Evolutionary conservation across 2,113 vertebrate genomes (phyloP).

Genomic region (Proterorhinus semilunaris): DNA sequence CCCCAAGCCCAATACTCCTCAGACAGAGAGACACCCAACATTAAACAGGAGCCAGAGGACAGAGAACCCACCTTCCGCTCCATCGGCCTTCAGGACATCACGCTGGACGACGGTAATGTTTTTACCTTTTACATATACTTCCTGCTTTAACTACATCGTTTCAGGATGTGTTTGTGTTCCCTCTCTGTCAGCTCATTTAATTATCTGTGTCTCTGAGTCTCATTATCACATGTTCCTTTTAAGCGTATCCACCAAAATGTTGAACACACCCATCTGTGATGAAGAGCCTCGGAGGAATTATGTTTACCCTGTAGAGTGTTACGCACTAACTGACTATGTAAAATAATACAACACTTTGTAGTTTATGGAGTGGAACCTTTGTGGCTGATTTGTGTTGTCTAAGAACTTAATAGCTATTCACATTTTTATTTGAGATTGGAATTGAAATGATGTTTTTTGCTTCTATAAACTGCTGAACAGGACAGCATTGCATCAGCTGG

Average conservation of each 20-base stretch:
- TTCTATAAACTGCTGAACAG: slow-evolving; percentile 20
- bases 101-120: slow-evolving; percentile 94
- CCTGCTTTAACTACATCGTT: neutral
- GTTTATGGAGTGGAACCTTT: slow-evolving; percentile 42
- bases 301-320: slow-evolving; percentile 38
- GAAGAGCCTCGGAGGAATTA: slow-evolving; percentile 27
- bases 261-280: slow-evolving; percentile 45
- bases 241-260: slow-evolving; percentile 34
- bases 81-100: slow-evolving; percentile 97
- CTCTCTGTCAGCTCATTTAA: neutral
- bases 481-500: slow-evolving; percentile 40
- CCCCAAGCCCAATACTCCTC: slow-evolving; percentile 80
- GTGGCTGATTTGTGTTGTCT: slow-evolving; percentile 54
- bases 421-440: slow-evolving; percentile 38
- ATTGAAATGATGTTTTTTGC: slow-evolving; percentile 30
- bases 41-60: slow-evolving; percentile 95
- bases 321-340: slow-evolving; percentile 39
- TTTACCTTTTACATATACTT: neutral
- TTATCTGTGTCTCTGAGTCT: slow-evolving; percentile 23
- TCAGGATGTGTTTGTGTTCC: neutral
- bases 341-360: slow-evolving; percentile 49
- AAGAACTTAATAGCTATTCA: slow-evolving; percentile 34
- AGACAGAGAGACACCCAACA: slow-evolving; percentile 80
- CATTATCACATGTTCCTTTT: slow-evolving; percentile 47
- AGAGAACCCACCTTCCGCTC: slow-evolving; percentile 89